These are phyloP conservation scores for Sinocyclocheilus maitianheensis DNA, from an alignment of 2,113 vertebrate genomes.

Conservation along the genomic window DNA sequence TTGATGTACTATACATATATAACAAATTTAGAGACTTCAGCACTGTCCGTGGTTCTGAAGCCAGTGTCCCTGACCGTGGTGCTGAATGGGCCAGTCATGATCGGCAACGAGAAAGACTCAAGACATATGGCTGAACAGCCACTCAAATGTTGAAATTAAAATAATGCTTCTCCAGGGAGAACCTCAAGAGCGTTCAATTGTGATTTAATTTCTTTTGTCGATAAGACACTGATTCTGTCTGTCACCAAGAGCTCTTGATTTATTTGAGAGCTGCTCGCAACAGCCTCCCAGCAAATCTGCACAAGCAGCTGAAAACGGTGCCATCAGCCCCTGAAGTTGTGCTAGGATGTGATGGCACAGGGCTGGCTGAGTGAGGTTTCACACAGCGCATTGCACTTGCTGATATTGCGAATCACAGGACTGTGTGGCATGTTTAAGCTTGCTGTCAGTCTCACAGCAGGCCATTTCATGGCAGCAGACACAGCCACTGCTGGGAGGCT, in stretches of 20 bases:
- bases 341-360: conserved; percentile 37
- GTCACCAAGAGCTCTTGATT: conserved; percentile 36
- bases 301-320: conserved; percentile 18
- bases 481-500: conserved; percentile 52
- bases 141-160: background rate
- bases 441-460: conserved; percentile 46
- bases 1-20: background rate
- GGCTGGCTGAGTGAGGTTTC: conserved; percentile 26
- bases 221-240: conserved; percentile 35
- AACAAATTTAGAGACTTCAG: background rate
- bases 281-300: conserved; percentile 31
- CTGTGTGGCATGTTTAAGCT: conserved; percentile 43
- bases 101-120: background rate
- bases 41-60: conserved; percentile 6
- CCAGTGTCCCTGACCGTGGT: background rate
- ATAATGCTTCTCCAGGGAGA: background rate
- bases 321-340: conserved; percentile 41
- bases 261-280: conserved; percentile 43
- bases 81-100: background rate
- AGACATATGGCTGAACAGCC: background rate
- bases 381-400: conserved; percentile 22
- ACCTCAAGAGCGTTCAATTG: background rate
- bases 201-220: background rate
- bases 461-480: conserved; percentile 61
- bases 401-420: conserved; percentile 32